Percentiles rank a stretch among this genome's conserved stretches.
Conservation (phyloP, 1,140 invertebrate genomes). For the Cherax destructor region DNA sequence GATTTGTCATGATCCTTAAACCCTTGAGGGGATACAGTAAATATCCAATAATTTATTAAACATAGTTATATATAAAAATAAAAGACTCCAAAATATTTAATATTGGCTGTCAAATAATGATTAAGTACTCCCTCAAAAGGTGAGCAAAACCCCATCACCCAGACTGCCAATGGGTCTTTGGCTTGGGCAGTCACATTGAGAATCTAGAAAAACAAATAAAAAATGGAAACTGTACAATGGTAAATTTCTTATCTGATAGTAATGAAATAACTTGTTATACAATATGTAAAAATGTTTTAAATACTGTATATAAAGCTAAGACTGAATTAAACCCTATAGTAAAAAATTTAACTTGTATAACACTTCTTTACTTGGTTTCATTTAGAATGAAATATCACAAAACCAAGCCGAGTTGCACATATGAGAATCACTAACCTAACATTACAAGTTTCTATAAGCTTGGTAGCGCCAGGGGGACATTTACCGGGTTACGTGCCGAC, state of each 20-base stretch:
- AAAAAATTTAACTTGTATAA: conserved; percentile 22
- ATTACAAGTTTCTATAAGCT: conserved; percentile 28
- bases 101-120: background rate
- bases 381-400: conserved; percentile 58
- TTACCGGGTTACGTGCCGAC: conserved; percentile 4
- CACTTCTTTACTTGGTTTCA: conserved; percentile 50
- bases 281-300: background rate
- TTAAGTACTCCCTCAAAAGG: conserved; percentile 16
- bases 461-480: conserved; percentile 14
- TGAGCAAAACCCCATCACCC: conserved; percentile 12
- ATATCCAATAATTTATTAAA: conserved; percentile 6
- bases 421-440: conserved; percentile 65
- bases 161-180: conserved; percentile 23
- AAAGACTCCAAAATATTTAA: conserved; percentile 15
- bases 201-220: background rate
- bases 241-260: background rate
- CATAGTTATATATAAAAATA: conserved; percentile 9
- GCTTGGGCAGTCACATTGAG: conserved; percentile 22
- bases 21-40: conserved; percentile 32
- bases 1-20: background rate
- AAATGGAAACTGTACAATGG: background rate
- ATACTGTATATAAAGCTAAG: conserved; percentile 48
- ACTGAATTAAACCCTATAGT: conserved; percentile 7
- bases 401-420: conserved; percentile 57
- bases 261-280: conserved; percentile 24